Evolutionary conservation across 2,113 vertebrate genomes (phyloP), one percentile per base, ranked within the genome.

Genomic region (Macaca nemestrina): DNA sequence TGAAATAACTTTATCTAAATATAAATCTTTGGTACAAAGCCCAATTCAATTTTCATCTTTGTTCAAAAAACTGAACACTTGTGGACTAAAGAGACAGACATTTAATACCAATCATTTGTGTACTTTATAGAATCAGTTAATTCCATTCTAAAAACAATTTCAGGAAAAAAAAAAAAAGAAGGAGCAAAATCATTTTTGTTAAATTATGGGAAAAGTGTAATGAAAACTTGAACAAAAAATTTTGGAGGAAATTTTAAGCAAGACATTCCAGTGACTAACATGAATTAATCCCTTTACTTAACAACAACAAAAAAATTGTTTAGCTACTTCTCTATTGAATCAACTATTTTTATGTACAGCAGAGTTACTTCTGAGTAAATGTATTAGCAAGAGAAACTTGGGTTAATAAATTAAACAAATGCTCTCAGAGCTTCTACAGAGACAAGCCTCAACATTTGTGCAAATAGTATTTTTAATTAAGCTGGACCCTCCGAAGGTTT

Each of bases 381-480:
- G 3, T 67, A 67, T 59, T 73, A 95, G 11, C 11, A 88, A 97
- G 83, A 23, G 35, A 76, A 94, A 5, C 12, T 50, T 94, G 59
- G 23, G 48, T 90, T 87, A 97, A 94, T 88, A 94, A 91, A 91
- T 81, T 84, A 45, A 88, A 87, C 17, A 13, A 96, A 55, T 45
- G 14, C 23, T 81, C 23, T 85, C 45, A 90, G 14, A 88, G 88
- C 6, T 50, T 92, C 43, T 93, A 94, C 3, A 17, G 70, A 90
- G 79, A 78, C 43, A 94, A 95, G 95, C 38, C 23, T 72, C 32
- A 76, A 88, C 61, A 96, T n/a, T 48, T 93, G 72, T 86, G 17
- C 52, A 94, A 95, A 94, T 6, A 59, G 13, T 89, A 94, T 40
- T 95, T 96, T 98, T 94, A 95, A 91, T 82, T 94, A 86, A 93